phyloP scores from a whole-genome alignment of 2,888 invertebrate genomes.

The Slavum lentiscoides region DNA sequence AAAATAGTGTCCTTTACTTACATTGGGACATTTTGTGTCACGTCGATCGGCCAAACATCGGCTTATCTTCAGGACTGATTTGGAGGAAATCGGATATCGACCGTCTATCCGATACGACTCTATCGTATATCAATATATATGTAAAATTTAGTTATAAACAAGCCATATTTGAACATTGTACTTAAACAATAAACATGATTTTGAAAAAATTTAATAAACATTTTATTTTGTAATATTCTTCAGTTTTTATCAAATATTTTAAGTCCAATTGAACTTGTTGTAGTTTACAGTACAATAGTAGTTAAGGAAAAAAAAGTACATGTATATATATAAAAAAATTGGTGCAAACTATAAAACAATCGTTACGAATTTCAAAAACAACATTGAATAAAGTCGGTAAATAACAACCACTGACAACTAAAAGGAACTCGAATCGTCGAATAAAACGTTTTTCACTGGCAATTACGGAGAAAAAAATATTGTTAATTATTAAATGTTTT shows the following conservation, averaged over 20 bases:
- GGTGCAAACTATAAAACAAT: not conserved
- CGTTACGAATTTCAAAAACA: not conserved
- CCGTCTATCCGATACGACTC: no score
- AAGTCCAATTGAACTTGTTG: not conserved
- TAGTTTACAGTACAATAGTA: not conserved
- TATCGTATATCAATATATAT: no score
- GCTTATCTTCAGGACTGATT: no score
- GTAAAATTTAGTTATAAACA: no score
- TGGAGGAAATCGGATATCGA: no score
- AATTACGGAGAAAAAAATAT: not conserved
- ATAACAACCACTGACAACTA: conserved; percentile 10
- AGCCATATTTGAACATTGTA: no score
- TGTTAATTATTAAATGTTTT: conserved; percentile 8
- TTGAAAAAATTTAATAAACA: not conserved
- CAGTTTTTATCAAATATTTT: not conserved
- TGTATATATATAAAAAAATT: no score
- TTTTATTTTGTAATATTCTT: conserved; percentile 7
- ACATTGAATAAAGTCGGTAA: no score
- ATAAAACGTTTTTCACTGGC: not conserved
- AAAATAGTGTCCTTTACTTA: no score
- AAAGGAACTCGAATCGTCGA: not conserved
- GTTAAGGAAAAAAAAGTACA: not conserved
- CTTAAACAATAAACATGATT: not conserved
- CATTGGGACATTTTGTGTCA: no score
- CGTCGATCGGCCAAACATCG: no score